Percentiles rank a stretch among this genome's conserved stretches.
These are phyloP conservation scores for Harpalus rubripes DNA, from an alignment of 2,888 invertebrate genomes.

Conservation along the genomic window DNA sequence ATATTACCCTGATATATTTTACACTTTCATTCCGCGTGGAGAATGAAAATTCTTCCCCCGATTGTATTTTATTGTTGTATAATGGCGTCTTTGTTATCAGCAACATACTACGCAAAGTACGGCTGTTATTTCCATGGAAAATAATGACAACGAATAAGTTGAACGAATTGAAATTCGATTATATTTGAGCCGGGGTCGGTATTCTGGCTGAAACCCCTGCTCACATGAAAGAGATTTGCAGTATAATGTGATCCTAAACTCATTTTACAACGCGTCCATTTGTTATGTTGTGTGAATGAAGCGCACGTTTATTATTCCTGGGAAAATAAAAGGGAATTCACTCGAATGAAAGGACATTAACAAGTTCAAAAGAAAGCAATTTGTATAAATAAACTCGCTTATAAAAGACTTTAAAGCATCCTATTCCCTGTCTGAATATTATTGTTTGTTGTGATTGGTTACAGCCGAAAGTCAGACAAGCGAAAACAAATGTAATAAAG, in stretches of 20 bases:
- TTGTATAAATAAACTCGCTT: constrained; percentile 54
- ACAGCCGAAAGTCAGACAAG: constrained; percentile 19
- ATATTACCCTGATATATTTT: background rate
- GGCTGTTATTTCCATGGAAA: constrained; percentile 40
- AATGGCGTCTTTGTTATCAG: constrained; percentile 11
- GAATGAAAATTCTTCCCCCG: background rate
- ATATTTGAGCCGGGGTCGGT: constrained; percentile 30
- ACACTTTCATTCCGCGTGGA: background rate
- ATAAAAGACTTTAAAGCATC: constrained; percentile 48
- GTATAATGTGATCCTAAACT: constrained; percentile 45
- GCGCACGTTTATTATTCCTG: constrained; percentile 37
- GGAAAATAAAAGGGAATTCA: constrained; percentile 34
- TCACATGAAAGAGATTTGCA: constrained; percentile 50
- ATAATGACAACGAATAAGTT: constrained; percentile 41
- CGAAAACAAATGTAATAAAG: constrained; percentile 39
- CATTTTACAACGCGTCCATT: constrained; percentile 39
- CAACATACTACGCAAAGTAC: constrained; percentile 36
- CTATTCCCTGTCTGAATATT: background rate
- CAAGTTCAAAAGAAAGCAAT: constrained; percentile 55
- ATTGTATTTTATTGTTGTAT: constrained; percentile 5
- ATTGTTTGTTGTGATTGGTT: constrained; percentile 38
- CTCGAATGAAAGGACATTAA: constrained; percentile 41
- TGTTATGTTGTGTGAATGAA: constrained; percentile 50
- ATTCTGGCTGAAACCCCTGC: background rate
- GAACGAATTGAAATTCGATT: constrained; percentile 44